Evolutionary conservation across 2,113 vertebrate genomes (phyloP).

Genomic region (Pyxicephalus adspersus): DNA sequence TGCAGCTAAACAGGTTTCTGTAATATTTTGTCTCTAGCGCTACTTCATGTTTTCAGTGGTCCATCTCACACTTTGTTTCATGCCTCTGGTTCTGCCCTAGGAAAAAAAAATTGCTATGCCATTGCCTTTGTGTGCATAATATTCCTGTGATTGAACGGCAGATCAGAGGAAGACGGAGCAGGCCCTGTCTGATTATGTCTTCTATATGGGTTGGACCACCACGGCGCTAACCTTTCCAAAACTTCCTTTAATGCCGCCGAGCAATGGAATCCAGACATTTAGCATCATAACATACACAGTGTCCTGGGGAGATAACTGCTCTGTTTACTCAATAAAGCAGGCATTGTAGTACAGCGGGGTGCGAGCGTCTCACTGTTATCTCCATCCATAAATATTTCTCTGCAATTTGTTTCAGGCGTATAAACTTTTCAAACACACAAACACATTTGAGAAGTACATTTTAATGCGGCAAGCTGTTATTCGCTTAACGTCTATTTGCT

Average conservation of each 20-base stretch:
- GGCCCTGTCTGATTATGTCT: constrained; percentile 21
- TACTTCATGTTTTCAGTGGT: no score
- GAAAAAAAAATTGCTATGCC: not conserved
- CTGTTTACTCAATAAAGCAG: constrained; percentile 50
- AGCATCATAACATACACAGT: constrained; percentile 2
- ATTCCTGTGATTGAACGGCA: constrained; percentile 14
- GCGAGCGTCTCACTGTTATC: not conserved
- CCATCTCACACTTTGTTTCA: not conserved
- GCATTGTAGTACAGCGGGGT: constrained; percentile 7
- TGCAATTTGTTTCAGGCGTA: constrained; percentile 4
- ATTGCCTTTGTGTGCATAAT: constrained; percentile 14
- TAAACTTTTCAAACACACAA: constrained; percentile 21
- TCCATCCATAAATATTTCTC: constrained; percentile 38
- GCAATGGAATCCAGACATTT: constrained; percentile 34
- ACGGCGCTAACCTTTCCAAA: constrained; percentile 7
- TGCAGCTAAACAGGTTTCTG: no score
- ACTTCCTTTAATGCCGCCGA: constrained; percentile 6
- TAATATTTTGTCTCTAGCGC: no score
- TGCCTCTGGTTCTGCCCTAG: constrained; percentile 21
- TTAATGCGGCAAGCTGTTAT: not conserved
- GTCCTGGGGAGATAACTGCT: constrained; percentile 41
- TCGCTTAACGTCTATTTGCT: not conserved
- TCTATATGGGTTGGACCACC: constrained; percentile 19
- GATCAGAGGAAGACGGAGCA: not conserved
- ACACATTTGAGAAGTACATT: not conserved